A percentile compares a stretch with the other conserved stretches of the same genome.
phyloP scores from a whole-genome alignment of 2,113 vertebrate species.

The Zosterops hypoxanthus region DNA sequence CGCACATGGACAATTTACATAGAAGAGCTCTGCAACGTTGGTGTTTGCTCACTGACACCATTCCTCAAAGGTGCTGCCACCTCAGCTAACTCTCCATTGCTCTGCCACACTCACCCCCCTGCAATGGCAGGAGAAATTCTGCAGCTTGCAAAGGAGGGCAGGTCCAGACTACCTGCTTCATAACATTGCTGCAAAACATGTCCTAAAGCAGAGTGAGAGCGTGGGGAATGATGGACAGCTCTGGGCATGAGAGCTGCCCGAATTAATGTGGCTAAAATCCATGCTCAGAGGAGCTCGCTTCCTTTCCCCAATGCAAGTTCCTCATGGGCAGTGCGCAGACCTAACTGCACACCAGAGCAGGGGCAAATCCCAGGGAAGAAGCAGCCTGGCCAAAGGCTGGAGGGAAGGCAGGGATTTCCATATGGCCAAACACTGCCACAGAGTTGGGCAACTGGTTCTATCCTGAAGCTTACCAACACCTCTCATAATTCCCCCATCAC shows the following conservation, averaged over 20 bases:
- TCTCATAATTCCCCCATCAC: not conserved
- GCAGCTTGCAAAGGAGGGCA: not conserved
- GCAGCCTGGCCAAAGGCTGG: not conserved
- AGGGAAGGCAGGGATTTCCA: not conserved
- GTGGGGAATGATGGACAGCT: not conserved
- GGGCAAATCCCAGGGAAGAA: not conserved
- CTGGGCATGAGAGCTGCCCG: not conserved
- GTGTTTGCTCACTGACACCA: not conserved
- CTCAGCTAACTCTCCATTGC: not conserved
- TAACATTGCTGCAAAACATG: not conserved
- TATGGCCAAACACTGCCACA: not conserved
- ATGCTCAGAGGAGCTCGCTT: accelerated
- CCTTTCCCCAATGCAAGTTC: not conserved
- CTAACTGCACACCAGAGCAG: not conserved
- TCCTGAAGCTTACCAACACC: not conserved
- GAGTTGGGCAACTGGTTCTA: not conserved
- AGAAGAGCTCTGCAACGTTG: not conserved
- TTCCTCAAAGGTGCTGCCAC: not conserved
- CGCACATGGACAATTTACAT: accelerated
- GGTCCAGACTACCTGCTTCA: not conserved
- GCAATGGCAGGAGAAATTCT: not conserved
- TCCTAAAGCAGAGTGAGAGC: not conserved
- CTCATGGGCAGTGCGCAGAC: accelerated
- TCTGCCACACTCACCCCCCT: not conserved
- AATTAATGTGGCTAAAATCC: not conserved